These are phyloP conservation scores for Leptinotarsa haldemani DNA, from an alignment of 2,888 invertebrate genomes.

Conservation along the genomic window DNA sequence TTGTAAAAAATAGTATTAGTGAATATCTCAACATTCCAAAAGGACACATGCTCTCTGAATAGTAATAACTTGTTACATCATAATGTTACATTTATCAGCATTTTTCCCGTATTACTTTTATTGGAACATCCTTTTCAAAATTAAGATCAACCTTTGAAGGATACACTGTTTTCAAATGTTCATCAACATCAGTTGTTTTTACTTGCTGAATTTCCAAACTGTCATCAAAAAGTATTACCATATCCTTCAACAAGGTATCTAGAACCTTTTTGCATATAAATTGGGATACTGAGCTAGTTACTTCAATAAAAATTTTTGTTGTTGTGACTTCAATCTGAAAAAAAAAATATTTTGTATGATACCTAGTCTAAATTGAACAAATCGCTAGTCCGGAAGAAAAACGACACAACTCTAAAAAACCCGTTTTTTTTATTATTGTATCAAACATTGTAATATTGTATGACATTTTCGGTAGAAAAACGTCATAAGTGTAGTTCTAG, in stretches of 20 bases:
- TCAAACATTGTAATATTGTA: too few relatives aligned
- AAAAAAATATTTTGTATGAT: constrained; percentile 41
- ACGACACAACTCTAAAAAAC: neutral
- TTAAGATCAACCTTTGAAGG: constrained; percentile 77
- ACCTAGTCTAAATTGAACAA: too few relatives aligned
- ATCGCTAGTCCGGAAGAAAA: too few relatives aligned
- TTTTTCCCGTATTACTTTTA: constrained; percentile 47
- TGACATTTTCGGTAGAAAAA: too few relatives aligned
- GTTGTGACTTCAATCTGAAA: constrained; percentile 76
- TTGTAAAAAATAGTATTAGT: too few relatives aligned
- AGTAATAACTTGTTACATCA: too few relatives aligned
- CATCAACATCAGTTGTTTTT: constrained; percentile 75
- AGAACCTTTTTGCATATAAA: constrained; percentile 76
- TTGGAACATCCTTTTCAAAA: constrained; percentile 45
- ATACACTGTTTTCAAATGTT: constrained; percentile 80
- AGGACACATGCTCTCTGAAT: too few relatives aligned
- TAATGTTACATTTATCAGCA: neutral
- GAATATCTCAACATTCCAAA: too few relatives aligned
- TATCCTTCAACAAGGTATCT: constrained; percentile 75
- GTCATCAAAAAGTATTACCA: constrained; percentile 67
- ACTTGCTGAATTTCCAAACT: constrained; percentile 74
- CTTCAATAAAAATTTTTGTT: constrained; percentile 78
- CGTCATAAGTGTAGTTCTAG: too few relatives aligned
- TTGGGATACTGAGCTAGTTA: constrained; percentile 77
- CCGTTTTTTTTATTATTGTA: neutral